phyloP scores from a whole-genome alignment of 2,113 vertebrate genomes.

The Ceyx melanurus region DNA sequence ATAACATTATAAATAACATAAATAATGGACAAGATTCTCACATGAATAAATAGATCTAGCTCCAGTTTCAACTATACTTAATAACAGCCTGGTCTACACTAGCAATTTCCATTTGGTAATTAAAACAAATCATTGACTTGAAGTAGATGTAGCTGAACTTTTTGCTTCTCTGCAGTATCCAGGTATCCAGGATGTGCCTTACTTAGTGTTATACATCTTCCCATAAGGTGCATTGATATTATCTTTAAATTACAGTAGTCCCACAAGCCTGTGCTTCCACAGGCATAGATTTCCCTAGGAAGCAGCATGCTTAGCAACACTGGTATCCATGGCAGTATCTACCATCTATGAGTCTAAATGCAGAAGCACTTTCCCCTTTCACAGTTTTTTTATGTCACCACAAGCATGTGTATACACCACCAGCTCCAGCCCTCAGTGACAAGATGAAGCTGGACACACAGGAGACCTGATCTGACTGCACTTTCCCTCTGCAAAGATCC shows the following conservation, averaged over 20 bases:
- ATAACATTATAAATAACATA: background rate
- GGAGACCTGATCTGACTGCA: fast-evolving
- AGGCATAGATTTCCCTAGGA: conserved; percentile 1
- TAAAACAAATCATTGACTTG: background rate
- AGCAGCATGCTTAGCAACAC: conserved; percentile 28
- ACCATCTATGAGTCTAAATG: background rate
- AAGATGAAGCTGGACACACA: background rate
- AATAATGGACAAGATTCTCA: background rate
- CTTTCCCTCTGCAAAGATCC: background rate
- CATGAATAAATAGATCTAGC: background rate
- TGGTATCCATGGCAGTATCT: conserved; percentile 6
- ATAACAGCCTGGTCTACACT: background rate
- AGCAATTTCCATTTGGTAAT: background rate
- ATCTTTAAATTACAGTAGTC: background rate
- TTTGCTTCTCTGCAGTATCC: background rate
- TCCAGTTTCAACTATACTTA: background rate
- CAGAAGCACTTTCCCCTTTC: conserved; percentile 8
- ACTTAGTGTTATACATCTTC: background rate
- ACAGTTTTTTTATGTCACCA: background rate
- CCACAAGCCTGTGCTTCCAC: background rate
- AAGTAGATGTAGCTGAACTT: background rate
- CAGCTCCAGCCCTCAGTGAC: conserved; percentile 1
- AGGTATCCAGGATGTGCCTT: background rate
- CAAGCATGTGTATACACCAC: background rate
- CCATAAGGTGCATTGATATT: background rate